A percentile compares a stretch with the other conserved stretches of the same genome.
Evolutionary conservation across 1,140 invertebrate species (phyloP).

Genomic region (Temnothorax curvispinosus): DNA sequence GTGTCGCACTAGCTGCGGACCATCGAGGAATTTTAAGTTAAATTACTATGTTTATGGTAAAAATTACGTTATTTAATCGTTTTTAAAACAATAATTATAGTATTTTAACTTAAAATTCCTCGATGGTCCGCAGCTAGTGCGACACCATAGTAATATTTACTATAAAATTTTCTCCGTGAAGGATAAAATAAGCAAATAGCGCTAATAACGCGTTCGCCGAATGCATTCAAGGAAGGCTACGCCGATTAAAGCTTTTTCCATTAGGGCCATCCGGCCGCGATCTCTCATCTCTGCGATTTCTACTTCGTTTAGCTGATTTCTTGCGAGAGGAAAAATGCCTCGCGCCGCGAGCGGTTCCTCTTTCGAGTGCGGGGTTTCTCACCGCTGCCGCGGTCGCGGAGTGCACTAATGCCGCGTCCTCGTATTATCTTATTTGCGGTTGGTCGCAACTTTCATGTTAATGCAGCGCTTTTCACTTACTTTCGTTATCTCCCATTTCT

Average conservation of each 20-base stretch:
- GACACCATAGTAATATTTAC: too few relatives aligned
- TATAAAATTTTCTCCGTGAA: too few relatives aligned
- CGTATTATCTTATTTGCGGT: constrained; percentile 42
- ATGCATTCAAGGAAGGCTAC: neutral
- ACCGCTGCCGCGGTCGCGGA: neutral
- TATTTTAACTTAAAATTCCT: too few relatives aligned
- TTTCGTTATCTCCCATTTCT: constrained; percentile 31
- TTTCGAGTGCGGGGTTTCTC: constrained; percentile 10
- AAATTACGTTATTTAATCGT: too few relatives aligned
- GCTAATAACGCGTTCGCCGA: too few relatives aligned
- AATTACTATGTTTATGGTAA: too few relatives aligned
- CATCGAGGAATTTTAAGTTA: too few relatives aligned
- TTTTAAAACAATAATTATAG: too few relatives aligned
- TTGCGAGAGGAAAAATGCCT: constrained; percentile 38
- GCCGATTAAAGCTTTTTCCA: constrained; percentile 54
- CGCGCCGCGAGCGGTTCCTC: constrained; percentile 4
- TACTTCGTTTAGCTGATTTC: constrained; percentile 54
- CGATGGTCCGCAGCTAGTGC: too few relatives aligned
- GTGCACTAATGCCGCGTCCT: constrained; percentile 32
- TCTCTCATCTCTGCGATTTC: constrained; percentile 51
- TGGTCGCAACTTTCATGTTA: constrained; percentile 42
- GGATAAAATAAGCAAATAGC: too few relatives aligned
- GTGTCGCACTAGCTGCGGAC: too few relatives aligned
- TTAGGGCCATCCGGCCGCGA: constrained; percentile 16
- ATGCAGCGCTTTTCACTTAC: constrained; percentile 31